phyloP scores from a whole-genome alignment of 1,140 invertebrate species.

The Zaprionus nigranus region DNA sequence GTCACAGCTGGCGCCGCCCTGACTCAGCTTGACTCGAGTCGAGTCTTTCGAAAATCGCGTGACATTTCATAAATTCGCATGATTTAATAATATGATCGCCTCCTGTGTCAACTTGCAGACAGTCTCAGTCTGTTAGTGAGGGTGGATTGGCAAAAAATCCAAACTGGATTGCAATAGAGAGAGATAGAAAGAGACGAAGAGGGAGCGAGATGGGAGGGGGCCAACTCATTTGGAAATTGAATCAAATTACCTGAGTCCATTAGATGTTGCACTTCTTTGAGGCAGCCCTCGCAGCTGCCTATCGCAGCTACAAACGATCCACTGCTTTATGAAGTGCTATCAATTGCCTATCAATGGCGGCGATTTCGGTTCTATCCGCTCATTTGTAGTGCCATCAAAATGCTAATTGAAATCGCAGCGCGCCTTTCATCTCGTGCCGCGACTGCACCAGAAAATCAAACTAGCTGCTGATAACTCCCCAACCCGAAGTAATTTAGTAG shows the following conservation, averaged over 20 bases:
- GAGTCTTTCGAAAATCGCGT: constrained; percentile 78
- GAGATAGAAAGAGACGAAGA: neutral
- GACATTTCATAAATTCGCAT: constrained; percentile 70
- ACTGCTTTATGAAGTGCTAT: constrained; percentile 79
- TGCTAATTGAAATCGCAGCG: constrained; percentile 74
- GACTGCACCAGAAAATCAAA: constrained; percentile 74
- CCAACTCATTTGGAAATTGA: neutral
- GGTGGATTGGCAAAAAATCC: neutral
- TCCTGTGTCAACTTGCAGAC: constrained; percentile 16
- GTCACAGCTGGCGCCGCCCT: constrained; percentile 74
- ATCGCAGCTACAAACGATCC: constrained; percentile 60
- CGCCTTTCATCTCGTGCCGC: constrained; percentile 66
- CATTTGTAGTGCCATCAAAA: constrained; percentile 79
- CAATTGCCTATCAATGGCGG: constrained; percentile 75
- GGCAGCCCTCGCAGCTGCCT: constrained; percentile 11
- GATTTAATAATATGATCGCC: constrained; percentile 58
- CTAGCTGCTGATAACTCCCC: constrained; percentile 62
- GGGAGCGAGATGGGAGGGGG: neutral
- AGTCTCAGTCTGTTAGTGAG: neutral
- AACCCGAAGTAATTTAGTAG: constrained; percentile 70
- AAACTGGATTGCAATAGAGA: neutral
- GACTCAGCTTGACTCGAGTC: constrained; percentile 49
- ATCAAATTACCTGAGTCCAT: neutral
- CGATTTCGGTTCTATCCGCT: constrained; percentile 69
- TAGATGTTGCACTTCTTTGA: neutral